Conservation (phyloP, 1,140 invertebrate genomes). For the Leptinotarsa texana region DNA sequence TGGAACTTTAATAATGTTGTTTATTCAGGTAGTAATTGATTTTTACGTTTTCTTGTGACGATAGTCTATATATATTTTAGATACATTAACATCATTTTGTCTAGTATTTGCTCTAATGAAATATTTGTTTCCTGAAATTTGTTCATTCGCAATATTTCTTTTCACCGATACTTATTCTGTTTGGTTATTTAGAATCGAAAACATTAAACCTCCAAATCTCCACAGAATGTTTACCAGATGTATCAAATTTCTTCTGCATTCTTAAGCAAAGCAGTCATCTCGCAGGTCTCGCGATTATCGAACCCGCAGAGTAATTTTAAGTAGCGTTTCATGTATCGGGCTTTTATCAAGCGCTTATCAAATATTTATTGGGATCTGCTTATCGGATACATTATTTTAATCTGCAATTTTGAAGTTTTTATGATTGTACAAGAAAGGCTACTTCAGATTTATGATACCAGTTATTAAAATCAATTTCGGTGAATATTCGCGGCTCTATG, state of each 20-base stretch:
- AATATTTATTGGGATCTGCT: conserved; percentile 49
- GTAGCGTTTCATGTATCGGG: conserved; percentile 47
- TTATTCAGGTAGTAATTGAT: no score
- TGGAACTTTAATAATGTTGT: no score
- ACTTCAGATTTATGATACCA: conserved; percentile 41
- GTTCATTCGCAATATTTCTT: no score
- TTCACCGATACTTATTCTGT: no score
- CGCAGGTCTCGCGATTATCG: not conserved
- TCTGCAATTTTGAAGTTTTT: conserved; percentile 47
- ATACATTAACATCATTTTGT: no score
- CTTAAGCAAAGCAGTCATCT: conserved; percentile 6
- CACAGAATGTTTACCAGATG: not conserved
- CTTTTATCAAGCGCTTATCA: conserved; percentile 46
- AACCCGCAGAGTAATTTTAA: conserved; percentile 43
- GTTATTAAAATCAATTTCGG: conserved; percentile 42
- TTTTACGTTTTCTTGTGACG: no score
- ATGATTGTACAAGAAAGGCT: conserved; percentile 46
- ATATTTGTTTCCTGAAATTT: no score
- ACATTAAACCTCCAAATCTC: not conserved
- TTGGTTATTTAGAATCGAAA: no score
- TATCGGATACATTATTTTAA: conserved; percentile 49
- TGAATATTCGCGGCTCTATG: conserved; percentile 31
- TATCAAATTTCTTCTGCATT: conserved; percentile 1
- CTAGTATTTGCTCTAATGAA: no score
- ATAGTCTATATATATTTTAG: no score